A percentile compares a stretch with the other conserved stretches of the same genome.
phyloP scores from a whole-genome alignment of 2,888 invertebrate species.

The Caenorhabditis sp. region DNA sequence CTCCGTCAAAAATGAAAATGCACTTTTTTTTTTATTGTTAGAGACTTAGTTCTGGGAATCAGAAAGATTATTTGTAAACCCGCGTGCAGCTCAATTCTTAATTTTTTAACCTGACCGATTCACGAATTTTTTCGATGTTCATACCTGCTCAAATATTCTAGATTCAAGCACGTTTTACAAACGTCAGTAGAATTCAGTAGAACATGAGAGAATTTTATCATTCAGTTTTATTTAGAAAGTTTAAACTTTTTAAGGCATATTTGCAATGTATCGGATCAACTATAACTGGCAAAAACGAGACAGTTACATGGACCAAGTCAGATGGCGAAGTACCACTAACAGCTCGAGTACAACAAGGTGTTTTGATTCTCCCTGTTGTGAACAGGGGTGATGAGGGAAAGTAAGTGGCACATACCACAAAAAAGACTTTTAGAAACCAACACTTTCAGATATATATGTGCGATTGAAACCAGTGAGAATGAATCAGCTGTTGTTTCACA shows the following conservation, averaged over 20 bases:
- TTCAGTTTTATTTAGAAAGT: too few relatives aligned
- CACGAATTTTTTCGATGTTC: too few relatives aligned
- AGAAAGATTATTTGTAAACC: too few relatives aligned
- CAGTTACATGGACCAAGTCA: conserved; percentile 18
- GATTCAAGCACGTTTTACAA: too few relatives aligned
- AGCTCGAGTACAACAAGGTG: conserved; percentile 41
- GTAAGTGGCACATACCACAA: conserved; percentile 18
- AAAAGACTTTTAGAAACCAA: background rate
- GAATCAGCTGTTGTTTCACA: conserved; percentile 28
- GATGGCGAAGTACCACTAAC: conserved; percentile 39
- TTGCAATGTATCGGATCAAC: conserved; percentile 26
- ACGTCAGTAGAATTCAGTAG: too few relatives aligned
- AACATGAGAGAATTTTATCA: too few relatives aligned
- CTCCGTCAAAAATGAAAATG: too few relatives aligned
- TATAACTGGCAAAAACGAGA: conserved; percentile 10
- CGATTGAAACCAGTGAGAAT: conserved; percentile 30
- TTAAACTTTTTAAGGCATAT: conserved; percentile 13
- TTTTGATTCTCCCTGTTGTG: conserved; percentile 44
- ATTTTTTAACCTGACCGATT: too few relatives aligned
- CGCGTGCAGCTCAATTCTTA: too few relatives aligned
- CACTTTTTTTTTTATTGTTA: too few relatives aligned
- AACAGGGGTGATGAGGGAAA: conserved; percentile 45
- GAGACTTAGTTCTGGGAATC: too few relatives aligned
- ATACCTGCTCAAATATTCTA: too few relatives aligned
- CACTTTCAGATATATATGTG: conserved; percentile 40